Evolutionary conservation across 1,140 invertebrate genomes (phyloP).

Genomic region (Pseudomyrmex sp.): DNA sequence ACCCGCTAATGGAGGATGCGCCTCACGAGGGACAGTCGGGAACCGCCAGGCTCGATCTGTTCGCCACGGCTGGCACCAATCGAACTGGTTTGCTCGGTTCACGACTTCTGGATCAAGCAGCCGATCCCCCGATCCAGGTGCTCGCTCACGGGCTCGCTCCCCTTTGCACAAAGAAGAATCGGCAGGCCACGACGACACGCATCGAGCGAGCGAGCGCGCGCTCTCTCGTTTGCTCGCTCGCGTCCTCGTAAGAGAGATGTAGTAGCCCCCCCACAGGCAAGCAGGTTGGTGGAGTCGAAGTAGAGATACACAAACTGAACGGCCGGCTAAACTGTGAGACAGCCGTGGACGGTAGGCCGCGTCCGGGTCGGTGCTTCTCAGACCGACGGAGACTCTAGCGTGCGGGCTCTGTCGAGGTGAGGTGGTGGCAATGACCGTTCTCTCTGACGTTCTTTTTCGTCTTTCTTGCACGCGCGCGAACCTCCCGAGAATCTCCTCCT

Average conservation of each 20-base stretch:
- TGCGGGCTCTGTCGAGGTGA: conserved; percentile 73
- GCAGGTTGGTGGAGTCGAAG: conserved; percentile 25
- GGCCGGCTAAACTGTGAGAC: conserved; percentile 76
- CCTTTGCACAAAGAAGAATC: conserved; percentile 70
- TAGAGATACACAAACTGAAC: conserved; percentile 70
- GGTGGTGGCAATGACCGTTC: conserved; percentile 86
- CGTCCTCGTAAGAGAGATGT: conserved; percentile 50
- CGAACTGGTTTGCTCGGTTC: conserved; percentile 71
- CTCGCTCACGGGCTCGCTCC: conserved; percentile 65
- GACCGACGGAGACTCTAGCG: conserved; percentile 74
- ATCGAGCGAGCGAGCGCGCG: conserved; percentile 32
- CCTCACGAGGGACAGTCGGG: conserved; percentile 8
- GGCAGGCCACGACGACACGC: conserved; percentile 59
- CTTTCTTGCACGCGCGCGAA: conserved; percentile 52
- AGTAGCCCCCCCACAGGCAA: conserved; percentile 62
- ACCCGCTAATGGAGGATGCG: not conserved
- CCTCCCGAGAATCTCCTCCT: conserved; percentile 18
- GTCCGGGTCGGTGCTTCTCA: conserved; percentile 62
- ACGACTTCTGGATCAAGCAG: conserved; percentile 68
- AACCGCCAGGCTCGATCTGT: conserved; percentile 52
- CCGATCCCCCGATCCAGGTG: conserved; percentile 66
- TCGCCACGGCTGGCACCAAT: conserved; percentile 60
- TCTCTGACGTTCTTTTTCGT: conserved; percentile 68
- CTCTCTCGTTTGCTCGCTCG: conserved; percentile 29
- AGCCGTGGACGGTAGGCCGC: conserved; percentile 63